Evolutionary conservation across 2,797 vertebrate species (phyloP).

Genomic region (Zalophus californianus): DNA sequence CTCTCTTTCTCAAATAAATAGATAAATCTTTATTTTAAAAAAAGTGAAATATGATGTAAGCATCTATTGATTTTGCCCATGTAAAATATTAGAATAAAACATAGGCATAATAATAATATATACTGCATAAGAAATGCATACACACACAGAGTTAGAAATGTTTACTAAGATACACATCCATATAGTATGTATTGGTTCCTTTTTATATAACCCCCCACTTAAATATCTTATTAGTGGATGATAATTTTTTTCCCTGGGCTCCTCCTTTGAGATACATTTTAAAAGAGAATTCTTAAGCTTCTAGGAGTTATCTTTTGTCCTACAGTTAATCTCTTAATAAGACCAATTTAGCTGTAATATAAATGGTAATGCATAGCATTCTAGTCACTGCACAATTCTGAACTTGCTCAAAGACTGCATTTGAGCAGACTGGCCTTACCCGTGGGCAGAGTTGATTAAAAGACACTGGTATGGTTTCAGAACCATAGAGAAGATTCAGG

Average conservation of each 20-base stretch:
- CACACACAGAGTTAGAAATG: not conserved
- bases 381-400: constrained; percentile 73
- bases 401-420: constrained; percentile 77
- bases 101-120: not conserved
- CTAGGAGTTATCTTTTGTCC: constrained; percentile 72
- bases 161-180: not conserved
- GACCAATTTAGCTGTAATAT: constrained; percentile 71
- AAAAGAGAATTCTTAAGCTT: constrained; percentile 69
- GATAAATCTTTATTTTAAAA: not conserved
- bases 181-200: not conserved
- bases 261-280: constrained; percentile 62
- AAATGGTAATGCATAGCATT: constrained; percentile 71
- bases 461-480: constrained; percentile 5
- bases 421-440: constrained; percentile 17
- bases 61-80: not conserved
- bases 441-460: not conserved
- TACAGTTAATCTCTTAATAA: constrained; percentile 82
- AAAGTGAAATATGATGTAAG: not conserved
- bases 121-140: not conserved
- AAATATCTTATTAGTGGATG: constrained; percentile 46
- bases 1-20: not conserved
- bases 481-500: not conserved
- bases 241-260: constrained; percentile 39
- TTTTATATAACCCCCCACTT: constrained; percentile 51
- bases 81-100: not conserved